These are phyloP conservation scores for Cervus canadensis DNA, from an alignment of 2,113 vertebrate genomes.

Conservation along the genomic window DNA sequence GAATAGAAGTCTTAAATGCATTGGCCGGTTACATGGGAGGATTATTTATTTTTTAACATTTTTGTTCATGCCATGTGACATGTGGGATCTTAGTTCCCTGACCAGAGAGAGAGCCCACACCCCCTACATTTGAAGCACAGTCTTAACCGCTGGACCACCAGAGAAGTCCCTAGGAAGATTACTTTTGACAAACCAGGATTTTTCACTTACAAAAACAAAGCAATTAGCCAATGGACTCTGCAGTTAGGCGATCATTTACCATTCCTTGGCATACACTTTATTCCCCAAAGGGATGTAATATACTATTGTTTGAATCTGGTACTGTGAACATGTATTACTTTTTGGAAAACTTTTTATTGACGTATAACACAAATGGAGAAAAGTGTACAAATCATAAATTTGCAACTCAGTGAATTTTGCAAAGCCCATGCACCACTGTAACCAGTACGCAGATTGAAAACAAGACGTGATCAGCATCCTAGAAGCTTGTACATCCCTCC, in stretches of 20 bases:
- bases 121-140: background rate
- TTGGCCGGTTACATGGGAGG: background rate
- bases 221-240: background rate
- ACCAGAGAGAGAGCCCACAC: background rate
- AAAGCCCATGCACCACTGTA: background rate
- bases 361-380: background rate
- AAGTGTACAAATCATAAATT: background rate
- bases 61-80: background rate
- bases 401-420: background rate
- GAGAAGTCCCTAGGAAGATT: background rate
- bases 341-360: background rate
- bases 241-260: background rate
- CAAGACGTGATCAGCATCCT: too few species aligned
- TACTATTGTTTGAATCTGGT: background rate
- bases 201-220: slow-evolving; percentile 31
- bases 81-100: background rate
- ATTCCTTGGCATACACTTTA: background rate
- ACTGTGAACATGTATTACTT: background rate
- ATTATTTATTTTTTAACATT: background rate
- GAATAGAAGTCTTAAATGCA: background rate
- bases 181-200: background rate
- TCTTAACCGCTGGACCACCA: background rate
- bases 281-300: background rate
- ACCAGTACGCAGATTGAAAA: background rate
- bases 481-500: background rate